These are phyloP conservation scores for Sebastes dallii DNA, from an alignment of 2,797 vertebrate species.

Conservation along the genomic window DNA sequence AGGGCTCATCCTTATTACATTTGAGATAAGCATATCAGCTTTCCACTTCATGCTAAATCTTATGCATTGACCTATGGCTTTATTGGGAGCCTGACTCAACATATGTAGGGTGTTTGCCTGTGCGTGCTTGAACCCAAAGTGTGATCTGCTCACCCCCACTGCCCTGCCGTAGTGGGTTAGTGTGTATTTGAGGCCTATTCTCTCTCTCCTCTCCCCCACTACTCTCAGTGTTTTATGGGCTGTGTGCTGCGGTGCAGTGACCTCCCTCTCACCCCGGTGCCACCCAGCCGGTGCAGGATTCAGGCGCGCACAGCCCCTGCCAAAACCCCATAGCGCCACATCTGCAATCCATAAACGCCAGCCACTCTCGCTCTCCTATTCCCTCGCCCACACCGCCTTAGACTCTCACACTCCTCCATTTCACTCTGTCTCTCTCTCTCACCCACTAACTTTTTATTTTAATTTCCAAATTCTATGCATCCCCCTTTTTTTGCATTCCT, in stretches of 20 bases:
- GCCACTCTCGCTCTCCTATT: constrained; percentile 82
- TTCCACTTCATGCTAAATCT: not conserved
- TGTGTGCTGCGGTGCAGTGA: constrained; percentile 84
- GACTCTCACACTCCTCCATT: constrained; percentile 76
- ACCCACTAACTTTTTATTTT: constrained; percentile 68
- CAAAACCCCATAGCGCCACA: constrained; percentile 88
- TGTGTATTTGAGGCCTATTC: constrained; percentile 52
- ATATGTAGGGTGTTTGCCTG: constrained; percentile 15
- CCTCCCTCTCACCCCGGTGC: constrained; percentile 87
- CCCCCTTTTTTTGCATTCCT: constrained; percentile 58
- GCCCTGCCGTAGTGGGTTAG: constrained; percentile 36
- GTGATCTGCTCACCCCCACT: constrained; percentile 51
- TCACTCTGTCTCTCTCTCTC: constrained; percentile 52
- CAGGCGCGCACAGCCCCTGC: constrained; percentile 81
- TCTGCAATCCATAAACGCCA: constrained; percentile 90
- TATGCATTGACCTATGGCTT: constrained; percentile 15
- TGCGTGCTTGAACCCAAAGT: constrained; percentile 33
- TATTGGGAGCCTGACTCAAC: not conserved
- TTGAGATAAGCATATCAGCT: constrained; percentile 35
- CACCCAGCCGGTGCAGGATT: constrained; percentile 87
- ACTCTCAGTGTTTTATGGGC: constrained; percentile 80
- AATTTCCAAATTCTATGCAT: constrained; percentile 64
- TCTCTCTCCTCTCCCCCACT: constrained; percentile 50
- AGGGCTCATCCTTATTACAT: constrained; percentile 14
- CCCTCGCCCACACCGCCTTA: constrained; percentile 78